phyloP scores from a whole-genome alignment of 2,113 vertebrate genomes.

The Connochaetes taurinus region DNA sequence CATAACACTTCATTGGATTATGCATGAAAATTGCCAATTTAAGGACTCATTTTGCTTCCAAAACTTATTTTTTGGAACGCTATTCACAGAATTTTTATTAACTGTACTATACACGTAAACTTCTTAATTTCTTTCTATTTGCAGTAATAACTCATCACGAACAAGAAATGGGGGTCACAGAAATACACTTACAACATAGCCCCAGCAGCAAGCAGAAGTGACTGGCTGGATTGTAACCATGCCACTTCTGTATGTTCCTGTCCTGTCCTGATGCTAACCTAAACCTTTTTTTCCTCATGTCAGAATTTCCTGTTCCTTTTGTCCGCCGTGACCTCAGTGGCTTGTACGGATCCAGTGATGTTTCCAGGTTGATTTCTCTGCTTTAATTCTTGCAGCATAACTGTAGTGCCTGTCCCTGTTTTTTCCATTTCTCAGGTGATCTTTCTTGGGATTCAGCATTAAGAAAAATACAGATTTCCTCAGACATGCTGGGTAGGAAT shows the following conservation, averaged over 20 bases:
- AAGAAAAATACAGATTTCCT: not conserved
- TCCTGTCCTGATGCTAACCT: not conserved
- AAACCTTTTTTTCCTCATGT: not conserved
- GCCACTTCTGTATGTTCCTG: not conserved
- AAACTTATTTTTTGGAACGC: not conserved
- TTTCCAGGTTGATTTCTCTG: not conserved
- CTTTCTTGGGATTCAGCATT: not conserved
- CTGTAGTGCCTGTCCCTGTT: not conserved
- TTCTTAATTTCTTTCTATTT: not conserved
- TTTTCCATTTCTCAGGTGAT: not conserved
- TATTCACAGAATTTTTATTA: not conserved
- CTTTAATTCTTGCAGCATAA: not conserved
- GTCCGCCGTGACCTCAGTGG: not conserved
- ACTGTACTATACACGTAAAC: not conserved
- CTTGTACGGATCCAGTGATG: not conserved
- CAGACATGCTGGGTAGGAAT: not conserved
- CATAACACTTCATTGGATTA: not conserved
- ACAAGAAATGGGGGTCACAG: not conserved
- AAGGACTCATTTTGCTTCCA: not conserved
- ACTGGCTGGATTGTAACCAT: not conserved
- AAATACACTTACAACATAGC: not conserved
- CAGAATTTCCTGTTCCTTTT: not conserved
- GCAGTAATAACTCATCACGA: not conserved
- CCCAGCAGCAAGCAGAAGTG: not conserved
- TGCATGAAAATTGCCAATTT: slow-evolving; percentile 1